Evolutionary conservation across 2,888 invertebrate species (phyloP).

Genomic region (Polydrusus cervinus): DNA sequence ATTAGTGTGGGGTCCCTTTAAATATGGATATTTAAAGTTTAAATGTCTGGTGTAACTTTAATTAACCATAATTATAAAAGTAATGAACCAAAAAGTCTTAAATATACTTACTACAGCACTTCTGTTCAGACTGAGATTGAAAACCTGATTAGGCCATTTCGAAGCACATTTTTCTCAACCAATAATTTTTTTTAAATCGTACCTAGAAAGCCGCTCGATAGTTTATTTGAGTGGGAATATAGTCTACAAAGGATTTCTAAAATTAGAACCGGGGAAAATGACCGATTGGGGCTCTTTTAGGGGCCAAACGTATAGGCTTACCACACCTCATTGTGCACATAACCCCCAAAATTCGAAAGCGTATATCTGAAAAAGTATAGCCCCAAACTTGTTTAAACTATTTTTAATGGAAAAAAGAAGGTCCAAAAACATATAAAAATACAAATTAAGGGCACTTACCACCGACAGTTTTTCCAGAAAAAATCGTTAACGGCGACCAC

Average conservation of each 20-base stretch:
- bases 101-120: slow-evolving; percentile 1
- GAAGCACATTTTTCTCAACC: slow-evolving; percentile 39
- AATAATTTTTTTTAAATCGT: slow-evolving; percentile 12
- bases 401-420: slow-evolving; percentile 20
- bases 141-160: slow-evolving; percentile 28
- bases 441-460: slow-evolving; percentile 43
- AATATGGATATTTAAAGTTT: slow-evolving; percentile 48
- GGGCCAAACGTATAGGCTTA: slow-evolving; percentile 34
- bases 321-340: slow-evolving; percentile 55
- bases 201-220: slow-evolving; percentile 21
- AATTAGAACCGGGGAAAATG: slow-evolving; percentile 20
- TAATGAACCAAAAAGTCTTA: not conserved
- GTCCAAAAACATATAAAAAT: slow-evolving; percentile 15
- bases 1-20: slow-evolving; percentile 40
- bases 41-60: slow-evolving; percentile 8
- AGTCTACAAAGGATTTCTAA: slow-evolving; percentile 11
- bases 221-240: slow-evolving; percentile 11
- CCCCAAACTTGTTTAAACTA: not conserved
- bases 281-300: slow-evolving; percentile 31
- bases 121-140: not conserved
- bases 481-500: slow-evolving; percentile 31
- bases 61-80: not conserved
- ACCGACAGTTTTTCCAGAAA: slow-evolving; percentile 29
- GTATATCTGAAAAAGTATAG: slow-evolving; percentile 40
- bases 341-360: slow-evolving; percentile 49